Evolutionary conservation across 2,113 vertebrate genomes (phyloP), one percentile per base, ranked within the genome.

Genomic region (Emydocephalus ijimae): DNA sequence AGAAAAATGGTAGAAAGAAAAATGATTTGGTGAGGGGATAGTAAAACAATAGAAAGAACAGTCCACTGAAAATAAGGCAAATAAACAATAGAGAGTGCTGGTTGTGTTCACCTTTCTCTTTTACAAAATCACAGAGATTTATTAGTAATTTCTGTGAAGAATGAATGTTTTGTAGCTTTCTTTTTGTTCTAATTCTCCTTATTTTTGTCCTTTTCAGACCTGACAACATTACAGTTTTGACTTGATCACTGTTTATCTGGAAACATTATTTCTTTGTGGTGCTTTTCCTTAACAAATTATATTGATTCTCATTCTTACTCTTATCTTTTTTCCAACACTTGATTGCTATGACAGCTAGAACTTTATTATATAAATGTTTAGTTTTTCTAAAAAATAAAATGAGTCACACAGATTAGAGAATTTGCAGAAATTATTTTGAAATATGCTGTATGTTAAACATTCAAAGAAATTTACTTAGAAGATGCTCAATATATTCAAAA

Each of bases 141-240:
- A 92, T 95, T 93, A 93, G 93, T 94, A 0, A 81, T 95, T 96
- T 97, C 94, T 94, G 57, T 89, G 94, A 92, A 96, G 88, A 0
- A 0, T 11, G 0, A 0, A 24, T 88, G 87, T 95, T 93, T 88
- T 91, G 90, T 88, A 95, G 64, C 87, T 94, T 29, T 24, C 92
- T 97, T 94, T 59, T 93, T 93, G 95, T 94, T 88, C 95, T 95
- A 94, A 94, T 88, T 96, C 93, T 89, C 34, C 93, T 88, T 50
- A 87, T 64, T 48, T 89, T n/a, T 91, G 18, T 95, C 74, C 74
- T 96, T 96, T 96, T 96, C 91, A 96, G 93, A 95, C 0, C 48
- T 93, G 95, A 85, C 91, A 81, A 54, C 64, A n/a, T 93, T 94
- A 69, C 39, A 85, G 86, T 94, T 95, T 96, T 89, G 59, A 94